Evolutionary conservation across 2,113 vertebrate species (phyloP), one percentile per base, ranked within the genome.

Genomic region (Coptodon bakossiorum): DNA sequence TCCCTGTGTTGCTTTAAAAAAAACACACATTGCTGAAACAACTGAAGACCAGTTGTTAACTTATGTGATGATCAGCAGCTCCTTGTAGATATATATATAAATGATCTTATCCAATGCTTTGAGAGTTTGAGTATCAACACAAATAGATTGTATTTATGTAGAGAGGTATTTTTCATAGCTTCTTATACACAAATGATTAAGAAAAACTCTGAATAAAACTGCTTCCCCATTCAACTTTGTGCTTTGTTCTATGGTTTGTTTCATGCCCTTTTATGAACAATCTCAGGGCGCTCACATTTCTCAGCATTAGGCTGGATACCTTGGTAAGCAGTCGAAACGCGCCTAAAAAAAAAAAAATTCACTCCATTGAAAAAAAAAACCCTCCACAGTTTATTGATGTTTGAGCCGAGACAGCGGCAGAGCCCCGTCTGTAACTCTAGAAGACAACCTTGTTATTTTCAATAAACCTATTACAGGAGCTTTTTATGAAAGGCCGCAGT

Each of bases 381-480:
- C 24, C 43, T 50, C 80, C 38, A 57, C 17, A 68, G 40, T 81
- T 90, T 94, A 95, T 94, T 87, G 94, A 95, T 66, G 76, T 88
- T 86, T 22, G 27, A 79, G 52, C 87, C 5, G 73, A 94, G 94
- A 94, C 90, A 90, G 91, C 27, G 71, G 80, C 89, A 59, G 40
- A 84, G 88, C 59, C 85, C 76, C 5, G 88, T 88, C 91, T 91
- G 95, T 93, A 95, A 94, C 94, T 83, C 87, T 89, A 94, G 94
- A 90, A 94, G 86, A 91, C 92, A 92, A 94, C 92, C 94, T 93
- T 92, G 93, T 95, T 94, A 95, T 93, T 95, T 90, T 94, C 94
- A 94, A 93, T 94, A 95, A 95, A 93, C 76, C 90, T 92, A 93
- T 95, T 93, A 94, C 76, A 93, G 88, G 66, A 88, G 92, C 90